These are phyloP conservation scores for Gandaritis pyraliata DNA, from an alignment of 2,888 invertebrate genomes.

Conservation along the genomic window DNA sequence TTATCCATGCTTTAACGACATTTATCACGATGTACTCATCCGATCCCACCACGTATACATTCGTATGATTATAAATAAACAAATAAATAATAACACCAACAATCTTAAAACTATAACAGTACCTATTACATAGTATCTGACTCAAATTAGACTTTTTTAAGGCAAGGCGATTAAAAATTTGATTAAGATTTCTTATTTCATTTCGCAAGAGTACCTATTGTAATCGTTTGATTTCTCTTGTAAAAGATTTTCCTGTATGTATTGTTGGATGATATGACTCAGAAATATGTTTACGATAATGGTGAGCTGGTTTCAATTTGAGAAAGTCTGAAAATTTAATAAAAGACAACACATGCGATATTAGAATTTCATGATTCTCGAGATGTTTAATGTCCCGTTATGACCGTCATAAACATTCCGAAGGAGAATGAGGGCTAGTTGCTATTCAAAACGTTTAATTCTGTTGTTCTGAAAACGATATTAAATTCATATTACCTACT, in stretches of 20 bases:
- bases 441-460: conserved; percentile 40
- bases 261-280: neutral
- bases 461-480: conserved; percentile 31
- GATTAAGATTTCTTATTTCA: too few species aligned
- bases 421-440: conserved; percentile 36
- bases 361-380: conserved; percentile 44
- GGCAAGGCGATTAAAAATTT: too few species aligned
- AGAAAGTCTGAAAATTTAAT: conserved; percentile 38
- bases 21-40: conserved; percentile 36
- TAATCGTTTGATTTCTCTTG: too few species aligned
- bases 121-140: too few species aligned
- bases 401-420: conserved; percentile 41
- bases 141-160: too few species aligned
- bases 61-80: neutral
- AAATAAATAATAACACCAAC: neutral
- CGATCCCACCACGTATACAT: conserved; percentile 15
- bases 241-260: neutral
- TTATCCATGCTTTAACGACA: conserved; percentile 47
- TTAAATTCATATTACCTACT: neutral
- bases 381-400: conserved; percentile 46
- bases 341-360: conserved; percentile 43
- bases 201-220: too few species aligned
- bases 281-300: conserved; percentile 1
- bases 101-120: too few species aligned
- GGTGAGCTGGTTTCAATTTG: conserved; percentile 23